phyloP scores from a whole-genome alignment of 2,888 invertebrate genomes.

The Caenorhabditis virilis region DNA sequence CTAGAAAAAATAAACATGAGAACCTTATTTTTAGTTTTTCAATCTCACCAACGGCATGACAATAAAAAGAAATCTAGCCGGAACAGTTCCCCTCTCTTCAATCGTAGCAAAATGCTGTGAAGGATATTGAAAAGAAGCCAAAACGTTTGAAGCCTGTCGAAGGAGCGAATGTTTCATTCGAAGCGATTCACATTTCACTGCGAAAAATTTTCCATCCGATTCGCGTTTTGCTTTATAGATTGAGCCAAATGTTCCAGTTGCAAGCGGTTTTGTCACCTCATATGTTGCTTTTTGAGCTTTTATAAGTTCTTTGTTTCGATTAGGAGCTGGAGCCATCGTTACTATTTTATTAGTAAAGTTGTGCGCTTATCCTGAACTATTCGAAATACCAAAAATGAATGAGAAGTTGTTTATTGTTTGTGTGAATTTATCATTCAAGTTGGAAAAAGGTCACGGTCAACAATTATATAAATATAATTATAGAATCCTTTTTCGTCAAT shows the following conservation, averaged over 20 bases:
- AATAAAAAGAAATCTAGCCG: conserved; percentile 27
- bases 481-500: too few species aligned
- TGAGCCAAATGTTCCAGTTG: conserved; percentile 37
- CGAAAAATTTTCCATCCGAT: conserved; percentile 30
- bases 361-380: background rate
- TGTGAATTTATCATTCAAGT: background rate
- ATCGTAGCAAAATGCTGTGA: conserved; percentile 23
- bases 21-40: background rate
- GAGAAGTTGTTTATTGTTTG: background rate
- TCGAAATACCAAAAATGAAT: background rate
- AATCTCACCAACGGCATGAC: conserved; percentile 28
- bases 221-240: conserved; percentile 32
- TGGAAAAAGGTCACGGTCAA: too few species aligned
- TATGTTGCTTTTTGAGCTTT: conserved; percentile 33
- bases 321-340: background rate
- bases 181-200: conserved; percentile 35
- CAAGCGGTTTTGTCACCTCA: conserved; percentile 33
- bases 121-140: conserved; percentile 24
- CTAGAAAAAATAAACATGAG: conserved; percentile 22
- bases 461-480: too few species aligned
- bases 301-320: conserved; percentile 21
- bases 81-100: conserved; percentile 35
- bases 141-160: conserved; percentile 34
- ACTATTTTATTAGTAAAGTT: too few species aligned
- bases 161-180: conserved; percentile 38